A percentile compares a stretch with the other conserved stretches of the same genome.
These are phyloP conservation scores for Drosophila ambigua DNA, from an alignment of 1,140 invertebrate species.

Conservation along the genomic window DNA sequence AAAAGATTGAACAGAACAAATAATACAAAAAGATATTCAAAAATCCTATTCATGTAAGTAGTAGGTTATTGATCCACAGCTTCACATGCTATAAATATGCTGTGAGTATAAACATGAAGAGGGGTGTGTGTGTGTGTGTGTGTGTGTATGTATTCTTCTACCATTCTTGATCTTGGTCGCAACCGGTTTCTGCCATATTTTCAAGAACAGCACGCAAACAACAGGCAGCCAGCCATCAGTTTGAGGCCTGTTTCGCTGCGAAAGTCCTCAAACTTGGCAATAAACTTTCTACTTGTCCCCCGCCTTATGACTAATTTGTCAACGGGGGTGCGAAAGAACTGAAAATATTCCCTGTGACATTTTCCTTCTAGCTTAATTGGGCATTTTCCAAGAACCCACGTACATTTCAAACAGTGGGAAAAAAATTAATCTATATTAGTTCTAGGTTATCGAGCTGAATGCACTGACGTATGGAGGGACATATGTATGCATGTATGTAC, in stretches of 20 bases:
- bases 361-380: constrained; percentile 38
- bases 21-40: constrained; percentile 25
- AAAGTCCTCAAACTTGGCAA: constrained; percentile 18
- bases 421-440: constrained; percentile 26
- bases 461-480: constrained; percentile 8
- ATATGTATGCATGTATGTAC: background rate
- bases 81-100: constrained; percentile 15
- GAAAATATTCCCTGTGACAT: constrained; percentile 40
- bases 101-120: constrained; percentile 3
- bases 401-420: constrained; percentile 30
- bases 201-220: constrained; percentile 9
- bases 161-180: background rate
- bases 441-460: constrained; percentile 38
- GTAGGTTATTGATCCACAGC: constrained; percentile 17
- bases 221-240: background rate
- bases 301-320: constrained; percentile 22
- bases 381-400: constrained; percentile 53
- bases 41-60: background rate
- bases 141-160: constrained; percentile 3
- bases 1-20: no score
- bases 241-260: constrained; percentile 20
- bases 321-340: background rate
- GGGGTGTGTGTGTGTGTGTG: background rate
- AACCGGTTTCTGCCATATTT: constrained; percentile 34
- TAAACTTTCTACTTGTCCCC: background rate